These are phyloP conservation scores for Beris chalybata DNA, from an alignment of 2,888 invertebrate species.

Conservation along the genomic window DNA sequence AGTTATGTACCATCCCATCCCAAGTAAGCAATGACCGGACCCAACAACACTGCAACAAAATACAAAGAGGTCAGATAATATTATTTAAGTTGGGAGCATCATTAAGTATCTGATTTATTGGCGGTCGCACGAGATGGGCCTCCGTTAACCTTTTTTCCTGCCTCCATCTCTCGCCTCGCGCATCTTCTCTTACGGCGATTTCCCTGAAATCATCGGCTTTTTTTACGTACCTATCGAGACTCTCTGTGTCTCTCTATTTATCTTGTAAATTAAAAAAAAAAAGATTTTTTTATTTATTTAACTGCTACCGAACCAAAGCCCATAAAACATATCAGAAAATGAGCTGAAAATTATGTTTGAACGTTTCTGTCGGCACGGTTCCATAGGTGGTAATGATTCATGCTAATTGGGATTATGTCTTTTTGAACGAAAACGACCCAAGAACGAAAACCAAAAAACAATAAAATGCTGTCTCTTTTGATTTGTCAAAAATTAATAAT, in stretches of 20 bases:
- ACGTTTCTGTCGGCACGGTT: conserved; percentile 12
- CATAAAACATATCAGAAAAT: conserved; percentile 42
- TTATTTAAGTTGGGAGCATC: conserved; percentile 52
- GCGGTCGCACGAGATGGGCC: conserved; percentile 47
- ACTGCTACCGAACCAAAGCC: conserved; percentile 48
- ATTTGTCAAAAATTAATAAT: conserved; percentile 28
- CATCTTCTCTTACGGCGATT: conserved; percentile 15
- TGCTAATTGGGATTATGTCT: conserved; percentile 31
- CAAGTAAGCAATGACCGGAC: not conserved
- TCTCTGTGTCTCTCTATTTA: conserved; percentile 45
- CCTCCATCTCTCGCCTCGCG: conserved; percentile 40
- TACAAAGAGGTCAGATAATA: conserved; percentile 37
- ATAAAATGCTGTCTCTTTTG: conserved; percentile 11
- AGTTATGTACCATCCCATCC: not conserved
- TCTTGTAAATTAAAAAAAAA: conserved; percentile 52
- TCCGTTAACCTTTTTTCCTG: conserved; percentile 24
- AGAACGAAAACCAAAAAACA: conserved; percentile 5
- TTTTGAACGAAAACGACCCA: conserved; percentile 20
- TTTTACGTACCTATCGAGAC: conserved; percentile 18
- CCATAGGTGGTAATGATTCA: conserved; percentile 31
- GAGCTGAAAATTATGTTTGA: conserved; percentile 37
- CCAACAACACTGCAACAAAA: not conserved
- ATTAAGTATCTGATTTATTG: conserved; percentile 59
- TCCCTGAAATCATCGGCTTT: conserved; percentile 19
- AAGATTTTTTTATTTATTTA: conserved; percentile 46